Percentiles rank a stretch among this genome's conserved stretches.
Evolutionary conservation across 2,797 vertebrate genomes (phyloP).

Genomic region (Rhinichthys osculus): DNA sequence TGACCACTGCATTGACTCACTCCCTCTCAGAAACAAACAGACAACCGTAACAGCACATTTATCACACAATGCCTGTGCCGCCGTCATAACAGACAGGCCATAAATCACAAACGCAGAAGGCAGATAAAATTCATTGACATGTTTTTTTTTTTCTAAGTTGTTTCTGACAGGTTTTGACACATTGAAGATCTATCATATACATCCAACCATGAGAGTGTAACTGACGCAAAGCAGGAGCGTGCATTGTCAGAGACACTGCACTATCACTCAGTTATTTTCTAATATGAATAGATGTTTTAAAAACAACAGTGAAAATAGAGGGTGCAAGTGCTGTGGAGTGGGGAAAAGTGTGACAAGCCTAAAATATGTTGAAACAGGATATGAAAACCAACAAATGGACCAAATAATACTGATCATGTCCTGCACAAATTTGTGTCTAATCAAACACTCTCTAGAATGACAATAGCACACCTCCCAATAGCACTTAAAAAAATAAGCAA

Average conservation of each 20-base stretch:
- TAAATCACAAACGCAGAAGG: slow-evolving; percentile 46
- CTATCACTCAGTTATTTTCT: slow-evolving; percentile 24
- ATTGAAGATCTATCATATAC: slow-evolving; percentile 44
- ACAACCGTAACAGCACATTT: slow-evolving; percentile 48
- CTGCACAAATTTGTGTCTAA: neutral
- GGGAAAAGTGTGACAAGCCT: neutral
- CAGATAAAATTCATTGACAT: slow-evolving; percentile 43
- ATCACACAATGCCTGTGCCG: slow-evolving; percentile 19
- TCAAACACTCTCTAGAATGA: neutral
- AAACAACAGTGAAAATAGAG: neutral
- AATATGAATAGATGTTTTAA: slow-evolving; percentile 33
- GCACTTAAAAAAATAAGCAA: neutral
- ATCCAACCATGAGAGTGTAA: neutral
- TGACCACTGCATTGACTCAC: slow-evolving; percentile 39
- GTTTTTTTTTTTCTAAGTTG: slow-evolving; percentile 10
- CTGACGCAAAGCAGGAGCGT: neutral
- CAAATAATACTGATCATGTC: neutral
- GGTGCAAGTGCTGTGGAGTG: neutral
- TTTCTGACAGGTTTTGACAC: slow-evolving; percentile 29
- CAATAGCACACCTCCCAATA: neutral
- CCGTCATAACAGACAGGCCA: slow-evolving; percentile 28
- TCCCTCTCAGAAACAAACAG: slow-evolving; percentile 27
- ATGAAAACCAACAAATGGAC: neutral
- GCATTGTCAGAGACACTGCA: neutral
- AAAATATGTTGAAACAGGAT: neutral